Conservation (phyloP, 2,113 vertebrate species). For the Picathartes gymnocephalus region DNA sequence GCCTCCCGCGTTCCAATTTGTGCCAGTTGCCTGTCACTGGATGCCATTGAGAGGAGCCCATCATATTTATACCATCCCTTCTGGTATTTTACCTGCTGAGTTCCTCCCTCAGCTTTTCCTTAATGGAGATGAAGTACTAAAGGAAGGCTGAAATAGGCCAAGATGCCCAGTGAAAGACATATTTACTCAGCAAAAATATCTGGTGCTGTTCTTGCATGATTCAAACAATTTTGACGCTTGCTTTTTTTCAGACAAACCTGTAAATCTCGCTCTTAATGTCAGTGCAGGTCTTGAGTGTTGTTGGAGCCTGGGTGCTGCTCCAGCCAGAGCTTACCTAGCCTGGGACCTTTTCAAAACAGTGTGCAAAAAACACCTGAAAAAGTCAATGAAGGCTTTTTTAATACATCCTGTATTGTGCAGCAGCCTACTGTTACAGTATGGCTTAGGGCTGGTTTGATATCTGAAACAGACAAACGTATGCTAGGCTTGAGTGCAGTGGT, state of each 20-base stretch:
- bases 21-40: neutral
- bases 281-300: neutral
- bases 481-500: neutral
- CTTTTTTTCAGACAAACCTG: neutral
- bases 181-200: neutral
- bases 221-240: neutral
- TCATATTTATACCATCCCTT: neutral
- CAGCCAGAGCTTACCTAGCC: neutral
- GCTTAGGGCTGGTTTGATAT: neutral
- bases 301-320: neutral
- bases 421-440: neutral
- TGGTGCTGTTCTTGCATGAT: neutral
- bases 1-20: neutral
- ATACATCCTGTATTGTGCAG: neutral
- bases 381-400: neutral
- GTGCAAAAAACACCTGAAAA: neutral
- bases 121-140: neutral
- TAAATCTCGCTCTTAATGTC: neutral
- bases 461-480: neutral
- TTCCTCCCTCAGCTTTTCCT: neutral
- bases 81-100: neutral
- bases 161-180: neutral
- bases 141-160: neutral
- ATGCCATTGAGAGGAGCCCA: neutral
- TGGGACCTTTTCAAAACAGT: neutral